These are phyloP conservation scores for Oscheius onirici DNA, from an alignment of 2,888 invertebrate species.

Conservation along the genomic window DNA sequence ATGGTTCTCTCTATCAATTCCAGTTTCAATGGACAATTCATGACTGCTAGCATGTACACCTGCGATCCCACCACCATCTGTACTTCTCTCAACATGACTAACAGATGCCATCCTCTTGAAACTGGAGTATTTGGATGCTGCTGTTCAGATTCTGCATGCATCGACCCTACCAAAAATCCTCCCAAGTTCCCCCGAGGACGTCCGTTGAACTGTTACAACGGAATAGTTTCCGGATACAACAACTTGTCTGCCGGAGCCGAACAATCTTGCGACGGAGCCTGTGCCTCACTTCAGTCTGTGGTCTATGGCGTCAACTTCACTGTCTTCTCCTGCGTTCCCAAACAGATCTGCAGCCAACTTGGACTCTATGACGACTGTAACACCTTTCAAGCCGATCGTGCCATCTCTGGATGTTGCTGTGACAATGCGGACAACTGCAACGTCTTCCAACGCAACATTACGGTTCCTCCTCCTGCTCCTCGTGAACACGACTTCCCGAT, in stretches of 20 bases:
- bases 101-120: constrained; percentile 43
- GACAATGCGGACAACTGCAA: constrained; percentile 53
- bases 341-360: constrained; percentile 33
- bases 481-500: constrained; percentile 36
- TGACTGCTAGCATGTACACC: constrained; percentile 45
- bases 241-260: constrained; percentile 30
- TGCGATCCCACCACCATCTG: constrained; percentile 54
- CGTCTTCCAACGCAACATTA: constrained; percentile 1
- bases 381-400: constrained; percentile 33
- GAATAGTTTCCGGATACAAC: constrained; percentile 26
- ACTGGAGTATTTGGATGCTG: constrained; percentile 49
- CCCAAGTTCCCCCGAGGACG: constrained; percentile 22
- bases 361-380: constrained; percentile 50
- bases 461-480: constrained; percentile 32
- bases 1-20: constrained; percentile 45
- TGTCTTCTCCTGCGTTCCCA: constrained; percentile 34
- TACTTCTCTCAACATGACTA: constrained; percentile 36
- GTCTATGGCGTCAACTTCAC: constrained; percentile 26
- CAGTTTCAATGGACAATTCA: constrained; percentile 34
- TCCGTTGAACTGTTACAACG: constrained; percentile 27
- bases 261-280: constrained; percentile 27
- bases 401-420: constrained; percentile 52
- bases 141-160: constrained; percentile 42
- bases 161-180: constrained; percentile 30
- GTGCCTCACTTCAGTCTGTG: constrained; percentile 29